These are phyloP conservation scores for Cyprinodon variegatus DNA, from an alignment of 2,113 vertebrate genomes.

Conservation along the genomic window DNA sequence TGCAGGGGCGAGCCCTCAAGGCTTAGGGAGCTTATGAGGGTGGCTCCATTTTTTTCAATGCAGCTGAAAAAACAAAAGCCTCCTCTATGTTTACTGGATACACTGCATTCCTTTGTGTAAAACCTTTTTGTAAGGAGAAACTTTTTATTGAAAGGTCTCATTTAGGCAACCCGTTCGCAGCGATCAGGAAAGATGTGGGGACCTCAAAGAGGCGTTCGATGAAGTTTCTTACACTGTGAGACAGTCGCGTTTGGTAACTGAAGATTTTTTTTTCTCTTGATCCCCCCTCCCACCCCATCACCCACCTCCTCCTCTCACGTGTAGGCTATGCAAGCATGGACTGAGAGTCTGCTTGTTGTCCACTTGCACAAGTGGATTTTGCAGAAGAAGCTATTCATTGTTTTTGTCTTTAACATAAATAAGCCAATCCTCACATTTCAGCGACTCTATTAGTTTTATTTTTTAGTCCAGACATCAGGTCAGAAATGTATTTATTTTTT, in stretches of 20 bases:
- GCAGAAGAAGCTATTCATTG: constrained; percentile 63
- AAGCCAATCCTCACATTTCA: constrained; percentile 46
- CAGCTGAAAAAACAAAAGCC: constrained; percentile 52
- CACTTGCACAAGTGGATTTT: constrained; percentile 53
- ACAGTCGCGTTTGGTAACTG: neutral
- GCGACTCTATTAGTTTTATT: constrained; percentile 61
- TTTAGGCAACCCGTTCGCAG: constrained; percentile 40
- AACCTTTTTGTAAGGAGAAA: constrained; percentile 71
- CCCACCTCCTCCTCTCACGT: constrained; percentile 15
- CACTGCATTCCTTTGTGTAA: constrained; percentile 67
- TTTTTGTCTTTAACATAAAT: constrained; percentile 45
- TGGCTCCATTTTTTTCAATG: constrained; percentile 51
- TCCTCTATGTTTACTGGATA: constrained; percentile 73
- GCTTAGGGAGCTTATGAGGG: constrained; percentile 38
- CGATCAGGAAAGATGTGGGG: constrained; percentile 50
- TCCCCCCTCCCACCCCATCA: too few species aligned
- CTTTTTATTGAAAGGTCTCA: constrained; percentile 68
- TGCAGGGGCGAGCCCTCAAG: constrained; percentile 55
- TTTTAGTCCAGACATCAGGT: constrained; percentile 64
- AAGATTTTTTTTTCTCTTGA: constrained; percentile 45
- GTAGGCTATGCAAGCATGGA: constrained; percentile 71
- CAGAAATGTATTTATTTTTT: constrained; percentile 71
- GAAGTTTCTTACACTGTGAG: constrained; percentile 43
- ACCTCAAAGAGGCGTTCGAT: constrained; percentile 30
- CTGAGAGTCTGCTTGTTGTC: constrained; percentile 70